These are phyloP conservation scores for Plusia festucae DNA, from an alignment of 2,888 invertebrate genomes.

Conservation along the genomic window DNA sequence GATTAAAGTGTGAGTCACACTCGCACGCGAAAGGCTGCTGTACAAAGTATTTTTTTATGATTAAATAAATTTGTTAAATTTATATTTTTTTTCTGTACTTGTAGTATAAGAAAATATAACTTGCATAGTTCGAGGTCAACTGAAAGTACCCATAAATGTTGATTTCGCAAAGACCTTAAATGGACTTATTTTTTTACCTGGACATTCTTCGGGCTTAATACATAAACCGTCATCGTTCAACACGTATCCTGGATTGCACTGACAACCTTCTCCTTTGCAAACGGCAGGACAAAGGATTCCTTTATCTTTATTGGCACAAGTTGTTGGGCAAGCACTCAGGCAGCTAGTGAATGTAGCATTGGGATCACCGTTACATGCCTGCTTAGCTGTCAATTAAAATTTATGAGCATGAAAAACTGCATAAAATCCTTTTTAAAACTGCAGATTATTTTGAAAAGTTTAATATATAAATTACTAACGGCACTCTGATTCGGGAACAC, in stretches of 20 bases:
- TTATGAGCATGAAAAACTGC: no score
- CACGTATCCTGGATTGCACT: conserved; percentile 52
- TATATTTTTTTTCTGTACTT: no score
- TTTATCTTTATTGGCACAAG: neutral
- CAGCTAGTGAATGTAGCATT: conserved; percentile 14
- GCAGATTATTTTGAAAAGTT: neutral
- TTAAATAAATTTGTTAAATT: no score
- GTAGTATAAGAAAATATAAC: no score
- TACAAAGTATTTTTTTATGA: no score
- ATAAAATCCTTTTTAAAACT: neutral
- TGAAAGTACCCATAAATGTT: no score
- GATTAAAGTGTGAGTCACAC: no score
- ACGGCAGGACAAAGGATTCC: neutral
- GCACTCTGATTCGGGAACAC: conserved; percentile 59
- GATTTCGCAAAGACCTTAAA: no score
- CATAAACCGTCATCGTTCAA: conserved; percentile 48
- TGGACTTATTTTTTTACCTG: neutral
- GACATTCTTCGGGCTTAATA: conserved; percentile 51
- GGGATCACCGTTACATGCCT: conserved; percentile 8
- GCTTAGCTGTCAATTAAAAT: neutral
- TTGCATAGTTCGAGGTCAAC: no score
- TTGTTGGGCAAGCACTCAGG: conserved; percentile 37
- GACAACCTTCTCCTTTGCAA: conserved; percentile 39
- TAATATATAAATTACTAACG: conserved; percentile 41
- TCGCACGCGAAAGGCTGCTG: no score